phyloP scores from a whole-genome alignment of 2,888 invertebrate species.

The Sympetrum striolatum region DNA sequence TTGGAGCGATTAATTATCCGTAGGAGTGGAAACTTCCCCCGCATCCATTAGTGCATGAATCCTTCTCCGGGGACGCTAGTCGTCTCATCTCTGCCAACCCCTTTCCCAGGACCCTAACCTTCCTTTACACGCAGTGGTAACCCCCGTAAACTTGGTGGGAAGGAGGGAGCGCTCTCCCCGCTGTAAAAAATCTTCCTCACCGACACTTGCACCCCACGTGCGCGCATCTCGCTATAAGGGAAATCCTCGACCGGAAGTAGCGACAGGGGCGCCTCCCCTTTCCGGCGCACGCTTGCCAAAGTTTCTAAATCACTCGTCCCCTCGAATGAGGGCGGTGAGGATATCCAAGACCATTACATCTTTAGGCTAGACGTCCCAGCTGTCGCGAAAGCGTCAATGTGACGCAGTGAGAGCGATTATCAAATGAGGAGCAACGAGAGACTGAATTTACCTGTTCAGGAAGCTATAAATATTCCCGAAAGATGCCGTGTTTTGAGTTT shows the following conservation, averaged over 20 bases:
- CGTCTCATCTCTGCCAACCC: not conserved
- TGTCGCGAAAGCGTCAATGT: too few relatives aligned
- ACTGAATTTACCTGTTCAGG: too few relatives aligned
- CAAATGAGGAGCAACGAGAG: too few relatives aligned
- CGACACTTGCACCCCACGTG: conserved; percentile 8
- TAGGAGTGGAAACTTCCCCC: not conserved
- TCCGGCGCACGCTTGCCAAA: not conserved
- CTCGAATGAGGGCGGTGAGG: not conserved
- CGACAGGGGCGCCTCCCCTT: not conserved
- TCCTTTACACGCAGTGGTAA: not conserved
- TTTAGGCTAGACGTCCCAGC: too few relatives aligned
- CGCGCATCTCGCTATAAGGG: conserved; percentile 8
- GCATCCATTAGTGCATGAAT: not conserved
- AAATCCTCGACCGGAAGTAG: conserved; percentile 11
- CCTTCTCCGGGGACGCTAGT: not conserved
- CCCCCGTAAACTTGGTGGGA: too few relatives aligned
- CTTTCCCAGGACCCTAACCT: not conserved
- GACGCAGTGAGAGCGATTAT: too few relatives aligned
- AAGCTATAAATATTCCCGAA: too few relatives aligned
- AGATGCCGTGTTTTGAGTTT: too few relatives aligned
- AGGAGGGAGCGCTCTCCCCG: not conserved
- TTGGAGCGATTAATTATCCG: not conserved
- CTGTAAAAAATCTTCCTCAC: not conserved
- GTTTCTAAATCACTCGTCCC: not conserved
- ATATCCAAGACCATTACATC: not conserved